Evolutionary conservation across 2,888 invertebrate species (phyloP).

Genomic region (Omphaloscelis lunosa): DNA sequence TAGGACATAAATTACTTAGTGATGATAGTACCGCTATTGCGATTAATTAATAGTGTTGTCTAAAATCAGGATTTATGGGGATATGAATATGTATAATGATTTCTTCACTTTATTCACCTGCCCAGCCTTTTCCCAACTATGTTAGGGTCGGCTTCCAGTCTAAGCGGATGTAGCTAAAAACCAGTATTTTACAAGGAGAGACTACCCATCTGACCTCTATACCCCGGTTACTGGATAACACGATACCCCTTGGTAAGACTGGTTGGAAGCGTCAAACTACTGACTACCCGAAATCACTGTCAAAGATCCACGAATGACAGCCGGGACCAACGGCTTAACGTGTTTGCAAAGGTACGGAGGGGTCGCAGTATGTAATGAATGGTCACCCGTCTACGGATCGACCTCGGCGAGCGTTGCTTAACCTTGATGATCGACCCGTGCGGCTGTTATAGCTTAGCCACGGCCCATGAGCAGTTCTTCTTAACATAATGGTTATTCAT

Average conservation of each 20-base stretch:
- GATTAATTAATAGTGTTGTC: not conserved
- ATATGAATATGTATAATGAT: not conserved
- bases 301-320: not conserved
- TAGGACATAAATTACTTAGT: slow-evolving; percentile 12
- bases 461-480: too few species aligned
- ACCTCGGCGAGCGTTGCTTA: not conserved
- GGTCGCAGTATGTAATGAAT: too few species aligned
- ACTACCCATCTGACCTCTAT: not conserved
- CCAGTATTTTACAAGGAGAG: not conserved
- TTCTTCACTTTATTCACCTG: not conserved
- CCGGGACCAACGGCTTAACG: not conserved
- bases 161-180: too few species aligned
- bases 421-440: too few species aligned
- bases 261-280: not conserved
- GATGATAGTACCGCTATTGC: slow-evolving; percentile 6
- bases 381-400: not conserved
- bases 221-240: not conserved
- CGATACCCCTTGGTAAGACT: not conserved
- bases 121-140: not conserved
- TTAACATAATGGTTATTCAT: not conserved
- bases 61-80: not conserved
- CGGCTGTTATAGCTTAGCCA: too few species aligned
- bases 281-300: not conserved
- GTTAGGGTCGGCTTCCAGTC: not conserved
- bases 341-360: not conserved